Base-by-base conservation (phyloP, 2,888 invertebrate genomes). In the Phyllotreta cruciferae region DNA sequence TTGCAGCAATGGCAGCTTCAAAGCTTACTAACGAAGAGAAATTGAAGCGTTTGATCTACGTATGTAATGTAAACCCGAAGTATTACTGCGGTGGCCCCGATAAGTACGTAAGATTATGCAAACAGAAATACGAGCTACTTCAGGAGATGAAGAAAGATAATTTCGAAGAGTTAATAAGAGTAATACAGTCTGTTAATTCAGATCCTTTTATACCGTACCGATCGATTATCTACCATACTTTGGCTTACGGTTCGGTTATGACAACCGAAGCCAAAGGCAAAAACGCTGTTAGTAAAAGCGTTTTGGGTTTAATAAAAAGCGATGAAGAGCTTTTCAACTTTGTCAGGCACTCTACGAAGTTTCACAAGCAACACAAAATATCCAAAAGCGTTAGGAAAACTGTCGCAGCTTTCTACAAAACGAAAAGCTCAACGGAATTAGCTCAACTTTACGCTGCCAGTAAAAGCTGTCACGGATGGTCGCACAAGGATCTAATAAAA, bases 401-500 rank as follows among this genome's bases (percentile, higher is more conserved):
- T 60, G 82, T 92, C 13, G 81, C 80, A 56, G 81, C 83, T 5
- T 92, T 90, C 90, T 92, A 92, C 75, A 76, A 80, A 13, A 81
- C 79, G 1, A 87, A 86, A 76, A 83, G 85, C 9, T 85, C 90
- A 0, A 77, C 84, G 76, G 85, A 86, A 55, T 81, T 92, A 44
- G 88, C 87, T 0, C 83, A 85, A 70, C 86, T 87, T 68, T 83
- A 90, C 13, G 86, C 88, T 3, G 84, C 85, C 74, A 85, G 85
- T 58, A 85, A 85, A 55, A 85, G 87, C 6, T 84, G 87, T 67
- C 85, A 88, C 71, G 88, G 89, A 3, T 89, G 91, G 83, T 85
- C 86, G 0, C 92, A 93, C 76, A 88, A 87, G 72, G 91, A 90
- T 71, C 82, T 92, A n/a, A 80, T 89, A 0, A 85, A 86, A 70